phyloP scores from a whole-genome alignment of 2,797 vertebrate species.

The Ambastaia sidthimunki region DNA sequence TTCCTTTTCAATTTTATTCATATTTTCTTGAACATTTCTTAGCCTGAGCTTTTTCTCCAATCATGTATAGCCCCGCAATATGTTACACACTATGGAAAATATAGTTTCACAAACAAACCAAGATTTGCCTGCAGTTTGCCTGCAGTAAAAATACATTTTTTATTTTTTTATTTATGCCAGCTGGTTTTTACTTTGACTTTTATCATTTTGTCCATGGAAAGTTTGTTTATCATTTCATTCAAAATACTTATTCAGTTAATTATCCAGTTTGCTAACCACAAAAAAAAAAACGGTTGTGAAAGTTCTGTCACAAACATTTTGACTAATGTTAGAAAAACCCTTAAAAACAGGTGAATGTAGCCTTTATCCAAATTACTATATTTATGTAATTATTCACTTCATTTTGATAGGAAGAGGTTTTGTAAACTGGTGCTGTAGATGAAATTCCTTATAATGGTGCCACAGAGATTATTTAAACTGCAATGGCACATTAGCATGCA shows the following conservation, averaged over 20 bases:
- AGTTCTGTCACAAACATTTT: not conserved
- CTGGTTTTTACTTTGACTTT: not conserved
- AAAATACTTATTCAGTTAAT: not conserved
- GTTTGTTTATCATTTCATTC: not conserved
- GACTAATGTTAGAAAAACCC: not conserved
- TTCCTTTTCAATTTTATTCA: not conserved
- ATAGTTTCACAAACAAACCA: not conserved
- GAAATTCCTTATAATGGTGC: conserved; percentile 5
- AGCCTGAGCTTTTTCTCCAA: not conserved
- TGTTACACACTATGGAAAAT: not conserved
- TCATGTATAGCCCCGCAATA: too few species aligned
- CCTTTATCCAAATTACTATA: not conserved
- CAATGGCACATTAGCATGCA: conserved; percentile 4
- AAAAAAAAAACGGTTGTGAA: too few species aligned
- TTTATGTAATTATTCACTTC: not conserved
- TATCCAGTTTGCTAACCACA: not conserved
- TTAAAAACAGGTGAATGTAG: not conserved
- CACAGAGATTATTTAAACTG: conserved; percentile 9
- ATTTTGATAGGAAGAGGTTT: not conserved
- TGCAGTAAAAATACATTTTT: not conserved
- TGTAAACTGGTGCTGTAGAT: conserved; percentile 6
- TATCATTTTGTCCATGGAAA: not conserved
- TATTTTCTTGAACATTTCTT: not conserved
- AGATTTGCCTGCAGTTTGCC: not conserved
- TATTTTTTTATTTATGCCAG: too few species aligned